Conservation (phyloP, 1,140 invertebrate species). For the Medauroidea extradentata region DNA sequence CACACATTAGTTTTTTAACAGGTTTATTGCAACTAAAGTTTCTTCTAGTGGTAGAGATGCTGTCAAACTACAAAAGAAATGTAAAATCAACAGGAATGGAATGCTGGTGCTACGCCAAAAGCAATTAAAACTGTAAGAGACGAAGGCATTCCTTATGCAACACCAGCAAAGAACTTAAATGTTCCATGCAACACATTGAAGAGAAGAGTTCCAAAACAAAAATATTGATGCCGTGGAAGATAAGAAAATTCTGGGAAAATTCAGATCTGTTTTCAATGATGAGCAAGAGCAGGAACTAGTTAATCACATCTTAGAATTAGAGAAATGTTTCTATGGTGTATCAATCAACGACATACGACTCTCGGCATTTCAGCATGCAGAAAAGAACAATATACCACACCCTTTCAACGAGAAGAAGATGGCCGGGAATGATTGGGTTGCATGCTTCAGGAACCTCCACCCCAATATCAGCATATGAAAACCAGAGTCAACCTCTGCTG, state of each 20-base stretch:
- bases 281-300: slow-evolving; percentile 1
- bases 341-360: slow-evolving; percentile 1
- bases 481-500: slow-evolving; percentile 19
- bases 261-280: slow-evolving; percentile 3
- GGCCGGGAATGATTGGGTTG: slow-evolving; percentile 5
- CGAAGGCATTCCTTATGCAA: not conserved
- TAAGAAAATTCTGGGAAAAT: slow-evolving; percentile 7
- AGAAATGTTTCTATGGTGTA: slow-evolving; percentile 5
- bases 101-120: not conserved
- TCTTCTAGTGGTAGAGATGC: no score
- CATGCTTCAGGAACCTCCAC: not conserved
- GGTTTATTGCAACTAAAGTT: no score
- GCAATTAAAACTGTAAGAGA: not conserved
- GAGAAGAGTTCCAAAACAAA: not conserved
- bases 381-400: slow-evolving; percentile 4
- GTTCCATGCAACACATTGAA: not conserved
- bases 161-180: not conserved
- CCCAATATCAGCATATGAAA: slow-evolving; percentile 1
- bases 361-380: not conserved
- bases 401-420: slow-evolving; percentile 6
- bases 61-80: not conserved
- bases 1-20: no score
- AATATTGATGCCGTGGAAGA: not conserved
- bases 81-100: not conserved
- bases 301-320: slow-evolving; percentile 2